Evolutionary conservation across 2,888 invertebrate genomes (phyloP).

Genomic region (Nomada lathburiana): DNA sequence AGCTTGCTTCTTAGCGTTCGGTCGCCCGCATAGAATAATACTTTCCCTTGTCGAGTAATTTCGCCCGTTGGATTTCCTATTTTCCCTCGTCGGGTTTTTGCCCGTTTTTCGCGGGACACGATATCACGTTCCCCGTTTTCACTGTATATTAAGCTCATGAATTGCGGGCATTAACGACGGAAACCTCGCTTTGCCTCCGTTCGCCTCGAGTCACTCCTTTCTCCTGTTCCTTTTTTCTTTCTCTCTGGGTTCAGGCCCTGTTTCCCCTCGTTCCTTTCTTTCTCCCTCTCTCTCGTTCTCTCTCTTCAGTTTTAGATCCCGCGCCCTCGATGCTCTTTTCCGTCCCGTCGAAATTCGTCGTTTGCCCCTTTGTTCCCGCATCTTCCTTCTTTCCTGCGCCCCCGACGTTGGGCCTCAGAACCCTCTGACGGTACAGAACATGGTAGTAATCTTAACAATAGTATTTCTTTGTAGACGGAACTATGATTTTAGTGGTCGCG

Average conservation of each 20-base stretch:
- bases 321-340: neutral
- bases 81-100: neutral
- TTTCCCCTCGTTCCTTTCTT: neutral
- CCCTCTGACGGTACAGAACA: neutral
- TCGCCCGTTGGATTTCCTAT: conserved; percentile 1
- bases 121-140: neutral
- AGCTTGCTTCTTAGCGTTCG: conserved; percentile 37
- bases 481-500: neutral
- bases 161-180: conserved; percentile 14
- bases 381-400: neutral
- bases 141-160: conserved; percentile 13
- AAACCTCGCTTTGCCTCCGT: neutral
- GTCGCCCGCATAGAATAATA: conserved; percentile 31
- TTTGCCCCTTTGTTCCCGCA: neutral
- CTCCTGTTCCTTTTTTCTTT: neutral
- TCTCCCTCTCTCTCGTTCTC: neutral
- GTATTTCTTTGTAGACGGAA: neutral
- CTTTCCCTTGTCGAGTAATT: conserved; percentile 17
- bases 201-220: neutral
- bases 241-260: neutral
- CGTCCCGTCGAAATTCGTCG: conserved; percentile 9
- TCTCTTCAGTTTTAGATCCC: neutral
- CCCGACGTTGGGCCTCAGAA: neutral
- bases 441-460: neutral
- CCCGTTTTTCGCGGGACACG: neutral